Evolutionary conservation across 2,113 vertebrate species (phyloP).

Genomic region (Ancistrus triradiatus): DNA sequence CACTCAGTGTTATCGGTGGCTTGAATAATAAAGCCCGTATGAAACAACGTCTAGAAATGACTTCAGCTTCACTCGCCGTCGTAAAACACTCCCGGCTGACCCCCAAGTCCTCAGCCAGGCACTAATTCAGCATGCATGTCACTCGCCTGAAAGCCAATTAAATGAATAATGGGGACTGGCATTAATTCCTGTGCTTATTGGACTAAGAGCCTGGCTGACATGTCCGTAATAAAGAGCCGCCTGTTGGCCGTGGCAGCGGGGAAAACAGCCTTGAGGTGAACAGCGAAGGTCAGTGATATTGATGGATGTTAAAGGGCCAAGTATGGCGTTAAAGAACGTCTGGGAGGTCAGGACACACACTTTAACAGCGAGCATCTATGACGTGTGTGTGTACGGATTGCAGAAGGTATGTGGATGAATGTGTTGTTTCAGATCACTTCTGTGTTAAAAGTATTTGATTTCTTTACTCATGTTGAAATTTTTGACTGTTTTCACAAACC

Average conservation of each 20-base stretch:
- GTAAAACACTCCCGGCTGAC: constrained; percentile 46
- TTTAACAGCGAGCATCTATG: too few species aligned
- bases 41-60: too few species aligned
- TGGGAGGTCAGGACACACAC: neutral
- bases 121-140: constrained; percentile 49
- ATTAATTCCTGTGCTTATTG: constrained; percentile 52
- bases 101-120: constrained; percentile 44
- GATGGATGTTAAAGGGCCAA: constrained; percentile 10
- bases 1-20: neutral
- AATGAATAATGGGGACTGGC: constrained; percentile 53
- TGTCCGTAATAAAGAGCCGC: constrained; percentile 33
- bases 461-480: too few species aligned
- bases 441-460: too few species aligned
- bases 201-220: constrained; percentile 43
- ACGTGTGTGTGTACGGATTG: too few species aligned
- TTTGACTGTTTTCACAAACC: too few species aligned
- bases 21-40: too few species aligned
- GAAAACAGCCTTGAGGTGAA: constrained; percentile 41
- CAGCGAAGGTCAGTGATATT: constrained; percentile 53
- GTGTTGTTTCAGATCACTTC: too few species aligned
- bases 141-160: constrained; percentile 54
- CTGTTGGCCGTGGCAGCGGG: constrained; percentile 8
- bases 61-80: constrained; percentile 3
- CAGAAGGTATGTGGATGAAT: too few species aligned
- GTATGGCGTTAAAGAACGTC: neutral